Base-by-base conservation (phyloP, 2,113 vertebrate species). In the Lampris incognitus region DNA sequence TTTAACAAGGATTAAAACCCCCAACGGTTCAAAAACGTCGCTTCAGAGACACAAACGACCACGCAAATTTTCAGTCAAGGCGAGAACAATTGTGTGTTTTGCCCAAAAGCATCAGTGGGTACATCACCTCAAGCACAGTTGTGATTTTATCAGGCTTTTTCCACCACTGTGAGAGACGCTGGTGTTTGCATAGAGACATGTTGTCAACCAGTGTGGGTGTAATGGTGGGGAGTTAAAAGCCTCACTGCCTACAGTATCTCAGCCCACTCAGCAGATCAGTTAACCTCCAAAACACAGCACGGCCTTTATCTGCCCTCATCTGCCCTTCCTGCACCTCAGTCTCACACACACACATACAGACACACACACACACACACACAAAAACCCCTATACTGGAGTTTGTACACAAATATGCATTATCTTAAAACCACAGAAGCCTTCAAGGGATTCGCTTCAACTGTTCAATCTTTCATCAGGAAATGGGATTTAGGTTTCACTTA, bases 401-500 rank as follows among this genome's bases (percentile, higher is more conserved):
- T 64, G 55, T 10, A 62, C 49, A 52, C 6, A 41, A 59, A 60
- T 36, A 74, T 5, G 41, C 9, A 2, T 9, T 38, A 10, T 55
- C 55, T 50, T 62, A 10, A 36, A 51, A 52, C 38, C 7, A 10
- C 41, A 13, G 37, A 49, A 6, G 13, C 37, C 42, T 49, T 13
- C 46, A 3, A 4, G 40, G 1, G 24, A 5, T 6, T 46, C 44
- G 6, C 6, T n/a, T 49, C 2, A 36, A 69, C 54, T 36, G 37
- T 4, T 38, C 2, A 8, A 40, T 41, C 24, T 24, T 40, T 9
- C 3, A 11, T 58, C 38, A 46, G 8, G 24, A 9, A 24, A 1
- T 5, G 56, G 6, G 55, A 37, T 42, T n/a, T 37, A 42, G n/a
- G 48, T 58, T 66, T 56, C 3, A 96, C 98, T 97, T 90, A 99